phyloP scores from a whole-genome alignment of 35 echinoderm and acorn worm genomes.

The Strongylocentrotus purpuratus region DNA sequence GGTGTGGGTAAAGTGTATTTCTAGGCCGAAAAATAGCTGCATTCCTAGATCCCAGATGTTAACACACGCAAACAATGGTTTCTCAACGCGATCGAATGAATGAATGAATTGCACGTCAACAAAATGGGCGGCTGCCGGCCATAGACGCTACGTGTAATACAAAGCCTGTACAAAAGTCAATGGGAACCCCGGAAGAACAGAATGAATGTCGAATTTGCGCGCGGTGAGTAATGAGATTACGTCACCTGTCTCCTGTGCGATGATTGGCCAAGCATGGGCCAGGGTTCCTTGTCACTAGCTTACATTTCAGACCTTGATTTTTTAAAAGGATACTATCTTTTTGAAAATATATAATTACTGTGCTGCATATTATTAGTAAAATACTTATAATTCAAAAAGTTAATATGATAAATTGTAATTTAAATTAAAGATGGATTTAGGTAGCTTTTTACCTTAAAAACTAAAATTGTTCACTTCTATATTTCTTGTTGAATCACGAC shows the following conservation, averaged over 20 bases:
- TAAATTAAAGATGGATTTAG: too few relatives aligned
- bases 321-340: neutral
- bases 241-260: neutral
- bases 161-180: neutral
- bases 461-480: neutral
- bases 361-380: too few relatives aligned
- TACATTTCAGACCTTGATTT: neutral
- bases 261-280: constrained; percentile 29
- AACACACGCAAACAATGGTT: neutral
- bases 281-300: neutral
- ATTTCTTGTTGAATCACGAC: neutral
- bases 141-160: neutral
- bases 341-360: too few relatives aligned
- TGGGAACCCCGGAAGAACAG: constrained; percentile 33
- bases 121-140: neutral
- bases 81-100: neutral
- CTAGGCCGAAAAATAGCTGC: neutral
- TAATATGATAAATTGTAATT: too few relatives aligned
- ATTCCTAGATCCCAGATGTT: neutral
- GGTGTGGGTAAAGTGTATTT: neutral
- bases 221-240: constrained; percentile 36
- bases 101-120: neutral
- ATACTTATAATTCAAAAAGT: too few relatives aligned
- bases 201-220: constrained; percentile 54
- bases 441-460: too few relatives aligned